Base-by-base conservation (phyloP, 1,140 invertebrate genomes). In the Mizuhopecten yessoensis region DNA sequence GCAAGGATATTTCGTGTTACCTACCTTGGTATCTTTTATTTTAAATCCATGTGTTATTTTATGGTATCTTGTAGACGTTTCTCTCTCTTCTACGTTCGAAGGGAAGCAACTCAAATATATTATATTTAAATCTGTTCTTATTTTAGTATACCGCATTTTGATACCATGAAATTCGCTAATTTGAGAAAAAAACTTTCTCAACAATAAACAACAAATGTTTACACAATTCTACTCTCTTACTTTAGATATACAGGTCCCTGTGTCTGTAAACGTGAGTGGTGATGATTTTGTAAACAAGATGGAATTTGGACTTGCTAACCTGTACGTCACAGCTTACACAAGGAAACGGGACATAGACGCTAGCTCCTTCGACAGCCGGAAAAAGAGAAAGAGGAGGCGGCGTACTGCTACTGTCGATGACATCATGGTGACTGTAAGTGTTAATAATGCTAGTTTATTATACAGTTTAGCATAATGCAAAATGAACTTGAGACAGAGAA, bases 271-370 rank as follows among this genome's bases (percentile, higher is more conserved):
- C 11, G 57, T 75, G 57, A 75, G 57, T 29, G 57, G 57, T 23
- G 57, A 75, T 20, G 87, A 42, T 23, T 92, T 92, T 34, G 33
- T 89, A 13, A 45, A 23, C 10, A 87, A 33, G 15, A 89, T 90
- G 34, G 91, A 92, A n/a, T 20, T 20, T 20, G 88, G 89, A 11
- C 75, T 92, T 0, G 90, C 88, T 0, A 86, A 49, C 1, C 87
- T 88, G 3, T 92, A 87, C 45, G 33, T 87, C 33, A 33, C 45
- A 23, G 91, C 89, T 7, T 92, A 87, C 42, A 11, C 89, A n/a
- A 92, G 75, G 89, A 90, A 90, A 86, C 17, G 87, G 20, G 87
- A 92, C n/a, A 91, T 91, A n/a, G 90, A 87, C n/a, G 49, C 75
- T 20, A 88, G 91, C 0, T 86, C 34, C 9, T 91, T 45, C 86